A percentile compares a stretch with the other conserved stretches of the same genome.
These are phyloP conservation scores for Cetonia aurata DNA, from an alignment of 2,888 invertebrate species.

Conservation along the genomic window DNA sequence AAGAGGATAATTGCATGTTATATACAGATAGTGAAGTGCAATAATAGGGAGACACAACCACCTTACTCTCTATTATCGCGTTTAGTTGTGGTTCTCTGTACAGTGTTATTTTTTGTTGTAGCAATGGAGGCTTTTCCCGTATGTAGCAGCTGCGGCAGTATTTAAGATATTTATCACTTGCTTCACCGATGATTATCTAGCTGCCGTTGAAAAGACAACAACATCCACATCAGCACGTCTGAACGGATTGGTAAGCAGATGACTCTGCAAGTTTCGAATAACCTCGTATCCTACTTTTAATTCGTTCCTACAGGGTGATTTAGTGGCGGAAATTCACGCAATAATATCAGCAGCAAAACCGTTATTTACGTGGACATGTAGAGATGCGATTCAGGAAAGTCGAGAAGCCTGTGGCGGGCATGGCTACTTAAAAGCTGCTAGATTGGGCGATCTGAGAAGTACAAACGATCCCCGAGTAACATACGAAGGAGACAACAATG, in stretches of 20 bases:
- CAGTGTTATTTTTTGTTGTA: slow-evolving; percentile 61
- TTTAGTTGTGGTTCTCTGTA: too few relatives aligned
- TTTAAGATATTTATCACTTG: slow-evolving; percentile 76
- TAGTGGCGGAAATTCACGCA: slow-evolving; percentile 79
- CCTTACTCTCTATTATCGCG: too few relatives aligned
- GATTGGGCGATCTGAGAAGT: slow-evolving; percentile 85
- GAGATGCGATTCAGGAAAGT: slow-evolving; percentile 83
- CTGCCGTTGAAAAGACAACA: slow-evolving; percentile 77
- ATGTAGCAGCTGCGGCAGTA: slow-evolving; percentile 78
- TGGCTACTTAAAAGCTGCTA: slow-evolving; percentile 84
- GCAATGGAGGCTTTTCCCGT: slow-evolving; percentile 87
- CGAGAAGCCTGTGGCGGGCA: slow-evolving; percentile 92
- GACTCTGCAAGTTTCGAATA: neutral
- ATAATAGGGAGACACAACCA: too few relatives aligned
- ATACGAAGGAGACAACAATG: slow-evolving; percentile 97
- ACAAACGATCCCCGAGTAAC: slow-evolving; percentile 93
- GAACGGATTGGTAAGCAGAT: slow-evolving; percentile 59
- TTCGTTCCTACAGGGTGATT: slow-evolving; percentile 69
- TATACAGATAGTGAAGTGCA: neutral
- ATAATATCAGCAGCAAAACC: slow-evolving; percentile 78
- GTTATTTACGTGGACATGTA: slow-evolving; percentile 81
- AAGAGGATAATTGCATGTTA: neutral
- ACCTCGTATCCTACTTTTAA: neutral
- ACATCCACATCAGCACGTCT: slow-evolving; percentile 58
- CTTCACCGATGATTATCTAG: slow-evolving; percentile 76